Conservation (phyloP, 2,113 vertebrate species). For the Ageneiosus marmoratus region DNA sequence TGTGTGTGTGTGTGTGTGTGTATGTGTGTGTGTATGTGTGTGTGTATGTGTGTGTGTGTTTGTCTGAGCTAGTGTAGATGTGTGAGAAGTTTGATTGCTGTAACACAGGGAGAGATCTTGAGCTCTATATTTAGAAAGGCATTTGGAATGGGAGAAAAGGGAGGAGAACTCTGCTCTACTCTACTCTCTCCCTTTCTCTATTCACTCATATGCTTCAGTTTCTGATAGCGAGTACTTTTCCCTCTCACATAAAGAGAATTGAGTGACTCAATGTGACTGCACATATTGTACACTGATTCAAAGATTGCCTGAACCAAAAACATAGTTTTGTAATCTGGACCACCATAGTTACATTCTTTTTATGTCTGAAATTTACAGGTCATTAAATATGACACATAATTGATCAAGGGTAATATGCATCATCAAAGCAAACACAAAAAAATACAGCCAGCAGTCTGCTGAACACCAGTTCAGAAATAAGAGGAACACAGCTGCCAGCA, state of each 20-base stretch:
- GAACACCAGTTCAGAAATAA: conserved; percentile 24
- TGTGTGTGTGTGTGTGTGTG: conserved; percentile 17
- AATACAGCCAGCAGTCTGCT: conserved; percentile 22
- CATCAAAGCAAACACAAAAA: conserved; percentile 53
- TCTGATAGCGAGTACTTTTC: neutral
- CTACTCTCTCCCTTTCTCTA: conserved; percentile 1
- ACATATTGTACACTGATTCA: neutral
- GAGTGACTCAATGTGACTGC: neutral
- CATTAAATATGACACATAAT: conserved; percentile 38
- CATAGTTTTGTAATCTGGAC: neutral
- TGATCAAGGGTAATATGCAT: conserved; percentile 57
- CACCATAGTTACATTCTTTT: neutral
- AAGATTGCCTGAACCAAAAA: neutral
- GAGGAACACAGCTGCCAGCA: neutral
- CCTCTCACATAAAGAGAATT: neutral
- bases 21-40: conserved; percentile 20
- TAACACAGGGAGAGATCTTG: conserved; percentile 56
- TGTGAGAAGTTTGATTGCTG: conserved; percentile 53
- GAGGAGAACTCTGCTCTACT: conserved; percentile 14
- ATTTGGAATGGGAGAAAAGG: conserved; percentile 68
- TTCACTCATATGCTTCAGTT: neutral
- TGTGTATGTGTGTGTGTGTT: conserved; percentile 34
- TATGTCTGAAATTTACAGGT: conserved; percentile 2
- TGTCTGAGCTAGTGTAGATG: conserved; percentile 12
- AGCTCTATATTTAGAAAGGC: conserved; percentile 75